Percentiles rank a stretch among this genome's conserved stretches.
phyloP scores from a whole-genome alignment of 2,113 vertebrate genomes.

The Ictalurus furcatus region DNA sequence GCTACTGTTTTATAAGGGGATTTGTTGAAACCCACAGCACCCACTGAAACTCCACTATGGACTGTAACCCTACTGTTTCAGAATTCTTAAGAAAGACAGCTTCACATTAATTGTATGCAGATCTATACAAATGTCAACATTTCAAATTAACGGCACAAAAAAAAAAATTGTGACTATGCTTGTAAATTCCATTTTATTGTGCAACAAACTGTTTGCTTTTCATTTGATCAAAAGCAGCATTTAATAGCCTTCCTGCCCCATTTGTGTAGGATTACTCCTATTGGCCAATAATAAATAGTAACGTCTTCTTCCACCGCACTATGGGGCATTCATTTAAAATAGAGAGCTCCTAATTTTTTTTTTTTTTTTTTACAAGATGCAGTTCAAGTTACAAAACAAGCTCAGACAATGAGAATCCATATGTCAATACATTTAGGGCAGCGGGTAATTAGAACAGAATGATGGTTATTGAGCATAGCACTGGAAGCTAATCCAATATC shows the following conservation, averaged over 20 bases:
- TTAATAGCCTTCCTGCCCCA: neutral
- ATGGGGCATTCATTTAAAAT: neutral
- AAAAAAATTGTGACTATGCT: slow-evolving; percentile 45
- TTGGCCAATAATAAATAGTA: neutral
- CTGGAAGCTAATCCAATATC: neutral
- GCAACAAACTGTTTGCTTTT: neutral
- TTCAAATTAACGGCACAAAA: slow-evolving; percentile 53
- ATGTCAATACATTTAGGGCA: slow-evolving; percentile 6
- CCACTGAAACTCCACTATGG: neutral
- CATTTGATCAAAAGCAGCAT: neutral
- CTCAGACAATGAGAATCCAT: slow-evolving; percentile 22
- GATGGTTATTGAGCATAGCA: neutral
- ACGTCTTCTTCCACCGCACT: neutral
- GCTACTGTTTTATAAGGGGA: neutral
- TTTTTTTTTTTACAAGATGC: neutral
- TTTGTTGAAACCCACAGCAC: neutral
- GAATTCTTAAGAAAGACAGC: slow-evolving; percentile 9
- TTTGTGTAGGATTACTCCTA: neutral
- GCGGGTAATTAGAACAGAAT: neutral
- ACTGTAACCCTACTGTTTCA: neutral
- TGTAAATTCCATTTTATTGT: slow-evolving; percentile 54
- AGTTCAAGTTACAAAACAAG: slow-evolving; percentile 31
- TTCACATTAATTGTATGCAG: slow-evolving; percentile 57
- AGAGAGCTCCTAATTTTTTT: neutral
- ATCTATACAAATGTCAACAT: slow-evolving; percentile 51